A percentile compares a stretch with the other conserved stretches of the same genome.
Evolutionary conservation across 2,888 invertebrate species (phyloP).

Genomic region (Drosophila hamatofila): DNA sequence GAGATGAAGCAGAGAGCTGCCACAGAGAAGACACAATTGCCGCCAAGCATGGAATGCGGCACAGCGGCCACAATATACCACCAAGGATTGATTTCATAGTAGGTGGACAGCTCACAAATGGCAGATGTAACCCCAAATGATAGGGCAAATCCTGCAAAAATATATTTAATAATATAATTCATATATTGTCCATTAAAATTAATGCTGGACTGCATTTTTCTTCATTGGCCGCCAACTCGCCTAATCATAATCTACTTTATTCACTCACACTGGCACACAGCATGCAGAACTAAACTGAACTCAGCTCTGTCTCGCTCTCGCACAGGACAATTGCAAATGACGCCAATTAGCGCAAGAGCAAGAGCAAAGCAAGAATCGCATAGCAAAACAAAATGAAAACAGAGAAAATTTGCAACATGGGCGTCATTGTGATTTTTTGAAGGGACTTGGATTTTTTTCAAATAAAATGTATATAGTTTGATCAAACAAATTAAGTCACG

Average conservation of each 20-base stretch:
- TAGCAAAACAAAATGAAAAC: not conserved
- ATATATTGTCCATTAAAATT: not conserved
- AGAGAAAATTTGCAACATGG: not conserved
- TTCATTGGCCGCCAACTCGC: not conserved
- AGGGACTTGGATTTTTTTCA: not conserved
- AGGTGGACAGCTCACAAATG: constrained; percentile 79
- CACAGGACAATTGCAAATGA: not conserved
- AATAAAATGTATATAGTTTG: not conserved
- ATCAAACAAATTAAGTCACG: no score
- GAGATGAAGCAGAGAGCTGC: constrained; percentile 88
- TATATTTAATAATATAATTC: not conserved
- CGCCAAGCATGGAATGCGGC: constrained; percentile 88
- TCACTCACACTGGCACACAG: not conserved
- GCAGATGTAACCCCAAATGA: constrained; percentile 77
- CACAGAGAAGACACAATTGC: constrained; percentile 88
- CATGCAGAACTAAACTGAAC: not conserved
- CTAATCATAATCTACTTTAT: not conserved
- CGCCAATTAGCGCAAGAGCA: not conserved
- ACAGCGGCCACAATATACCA: constrained; percentile 86
- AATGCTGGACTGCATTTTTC: not conserved
- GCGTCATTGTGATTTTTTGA: not conserved
- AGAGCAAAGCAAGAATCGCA: not conserved
- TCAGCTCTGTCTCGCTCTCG: not conserved
- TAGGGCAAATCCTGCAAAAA: constrained; percentile 76
- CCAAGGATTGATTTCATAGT: constrained; percentile 83